Percentiles rank a stretch among this genome's conserved stretches.
Conservation (phyloP, 1,140 invertebrate genomes). For the Neotoxoptera formosana region DNA sequence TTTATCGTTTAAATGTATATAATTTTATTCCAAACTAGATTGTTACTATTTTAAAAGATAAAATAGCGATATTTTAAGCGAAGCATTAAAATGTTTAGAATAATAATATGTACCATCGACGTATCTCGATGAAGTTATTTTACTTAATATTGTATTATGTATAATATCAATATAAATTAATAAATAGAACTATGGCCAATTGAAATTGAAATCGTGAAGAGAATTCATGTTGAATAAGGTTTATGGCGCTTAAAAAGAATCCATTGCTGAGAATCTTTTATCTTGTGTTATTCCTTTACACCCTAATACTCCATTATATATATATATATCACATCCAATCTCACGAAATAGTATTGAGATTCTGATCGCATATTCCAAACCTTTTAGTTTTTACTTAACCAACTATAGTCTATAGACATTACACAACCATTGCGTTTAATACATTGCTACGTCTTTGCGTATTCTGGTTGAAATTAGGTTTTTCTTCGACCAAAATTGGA, state of each 20-base stretch:
- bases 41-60: not conserved
- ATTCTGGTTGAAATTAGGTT: not conserved
- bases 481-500: not conserved
- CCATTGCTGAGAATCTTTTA: not conserved
- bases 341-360: not conserved
- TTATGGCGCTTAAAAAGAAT: not conserved
- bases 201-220: not conserved
- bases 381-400: slow-evolving; percentile 26
- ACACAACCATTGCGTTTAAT: not conserved
- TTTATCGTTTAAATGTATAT: not conserved
- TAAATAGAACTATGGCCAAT: not conserved
- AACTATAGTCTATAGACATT: not conserved
- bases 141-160: not conserved
- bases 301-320: not conserved
- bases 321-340: not conserved
- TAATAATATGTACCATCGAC: not conserved
- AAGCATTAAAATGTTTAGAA: not conserved
- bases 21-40: not conserved
- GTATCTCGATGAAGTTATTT: not conserved
- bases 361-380: not conserved
- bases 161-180: not conserved
- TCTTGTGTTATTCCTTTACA: not conserved
- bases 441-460: not conserved
- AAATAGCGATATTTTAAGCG: no score
- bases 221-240: not conserved